A percentile compares a stretch with the other conserved stretches of the same genome.
These are phyloP conservation scores for Nerophis lumbriciformis DNA, from an alignment of 2,113 vertebrate species.

Conservation along the genomic window DNA sequence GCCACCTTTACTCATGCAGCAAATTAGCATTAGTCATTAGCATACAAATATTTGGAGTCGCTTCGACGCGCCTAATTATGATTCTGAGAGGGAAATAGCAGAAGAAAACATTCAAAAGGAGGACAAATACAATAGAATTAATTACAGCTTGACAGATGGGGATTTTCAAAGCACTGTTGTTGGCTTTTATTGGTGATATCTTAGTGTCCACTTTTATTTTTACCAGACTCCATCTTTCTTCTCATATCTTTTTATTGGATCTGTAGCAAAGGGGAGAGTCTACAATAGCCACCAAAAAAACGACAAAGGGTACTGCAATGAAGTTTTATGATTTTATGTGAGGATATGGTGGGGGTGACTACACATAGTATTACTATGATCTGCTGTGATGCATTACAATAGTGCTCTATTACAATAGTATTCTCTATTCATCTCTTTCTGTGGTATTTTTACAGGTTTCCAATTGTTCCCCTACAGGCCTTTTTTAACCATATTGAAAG, in stretches of 20 bases:
- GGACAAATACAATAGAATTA: background rate
- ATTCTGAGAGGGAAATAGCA: conserved; percentile 22
- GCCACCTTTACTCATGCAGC: conserved; percentile 51
- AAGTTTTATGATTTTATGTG: too few relatives aligned
- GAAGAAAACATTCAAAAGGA: background rate
- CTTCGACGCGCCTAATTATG: conserved; percentile 39
- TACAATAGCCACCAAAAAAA: background rate
- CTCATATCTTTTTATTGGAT: conserved; percentile 5
- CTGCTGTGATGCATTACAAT: too few relatives aligned
- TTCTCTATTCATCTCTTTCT: too few relatives aligned
- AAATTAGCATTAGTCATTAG: conserved; percentile 53
- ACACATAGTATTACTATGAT: too few relatives aligned
- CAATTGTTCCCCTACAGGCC: too few relatives aligned
- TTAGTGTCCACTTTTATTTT: conserved; percentile 3
- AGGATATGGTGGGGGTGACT: too few relatives aligned
- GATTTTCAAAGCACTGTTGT: background rate
- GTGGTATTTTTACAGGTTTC: too few relatives aligned
- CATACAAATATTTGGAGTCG: conserved; percentile 62
- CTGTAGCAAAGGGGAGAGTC: background rate
- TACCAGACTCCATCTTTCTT: background rate
- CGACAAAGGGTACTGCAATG: background rate
- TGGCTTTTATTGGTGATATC: conserved; percentile 1
- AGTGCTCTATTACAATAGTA: too few relatives aligned
- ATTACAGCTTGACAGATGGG: conserved; percentile 5
- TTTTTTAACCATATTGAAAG: too few relatives aligned